Evolutionary conservation across 2,797 vertebrate genomes (phyloP), one percentile per base, ranked within the genome.

Genomic region (Schizopygopsis pylzovi): DNA sequence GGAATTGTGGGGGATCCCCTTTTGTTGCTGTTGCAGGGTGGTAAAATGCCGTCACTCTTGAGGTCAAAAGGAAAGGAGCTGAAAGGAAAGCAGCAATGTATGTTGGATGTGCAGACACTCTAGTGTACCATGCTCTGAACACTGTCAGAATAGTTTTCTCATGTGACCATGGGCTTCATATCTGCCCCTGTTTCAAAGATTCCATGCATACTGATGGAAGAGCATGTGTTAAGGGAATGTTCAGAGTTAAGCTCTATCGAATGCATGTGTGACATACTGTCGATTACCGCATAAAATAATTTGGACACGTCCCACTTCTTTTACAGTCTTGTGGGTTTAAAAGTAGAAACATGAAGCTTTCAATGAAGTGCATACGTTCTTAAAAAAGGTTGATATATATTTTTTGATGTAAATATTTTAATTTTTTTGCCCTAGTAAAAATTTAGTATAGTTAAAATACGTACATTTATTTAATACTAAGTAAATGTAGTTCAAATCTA

Each of bases 1-100:
- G 88, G 90, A 89, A 93, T 92, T 92, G 89, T 93, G 91, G 90
- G 90, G 90, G 89, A 76, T 81, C 91, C 89, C 82, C 78, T 83
- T 93, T 91, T 92, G 91, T 93, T 89, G 67, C 15, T 7, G 76
- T 45, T 79, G 54, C 18, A 16, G 63, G 75, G 49, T 70, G 65
- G 49, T 71, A 47, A 79, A 85, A 61, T 47, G 65, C 1, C 6
- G 28, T 28, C 54, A 6, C 25, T 18, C 56, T 76, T 33, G 47
- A 56, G 73, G 82, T 76, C 61, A 70, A 77, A 68, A 67, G 63
- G 63, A 67, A 67, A 67, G 33, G 25, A 75, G 49, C 70, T n/a
- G 12, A 77, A 84, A 63, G 45, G 33, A 22, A 68, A 78, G n/a
- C 72, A 54, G 45, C 47, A 43, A 39, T 61, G 9, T 56, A 25